Conservation (phyloP, 1,140 invertebrate species). For the Drosophila subpulchrella region DNA sequence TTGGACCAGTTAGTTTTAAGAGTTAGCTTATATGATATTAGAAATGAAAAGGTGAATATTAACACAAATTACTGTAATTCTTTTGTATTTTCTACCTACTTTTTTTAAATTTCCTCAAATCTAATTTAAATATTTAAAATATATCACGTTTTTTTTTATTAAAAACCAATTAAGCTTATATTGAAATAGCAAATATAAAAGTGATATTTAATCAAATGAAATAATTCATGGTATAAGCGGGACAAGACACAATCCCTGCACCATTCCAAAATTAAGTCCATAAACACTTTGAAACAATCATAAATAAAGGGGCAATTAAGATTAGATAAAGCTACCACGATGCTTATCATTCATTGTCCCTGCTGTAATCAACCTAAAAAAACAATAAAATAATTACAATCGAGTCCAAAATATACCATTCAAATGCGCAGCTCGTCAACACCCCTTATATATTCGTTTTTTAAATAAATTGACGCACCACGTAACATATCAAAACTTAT, state of each 20-base stretch:
- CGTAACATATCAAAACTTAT: too few relatives aligned
- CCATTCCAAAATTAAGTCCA: not conserved
- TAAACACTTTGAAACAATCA: not conserved
- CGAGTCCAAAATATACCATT: not conserved
- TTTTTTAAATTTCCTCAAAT: too few relatives aligned
- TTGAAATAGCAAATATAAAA: too few relatives aligned
- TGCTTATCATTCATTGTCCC: constrained; percentile 12
- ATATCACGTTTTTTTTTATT: too few relatives aligned
- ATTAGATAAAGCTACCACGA: constrained; percentile 17
- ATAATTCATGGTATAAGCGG: too few relatives aligned
- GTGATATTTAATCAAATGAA: too few relatives aligned
- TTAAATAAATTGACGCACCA: not conserved
- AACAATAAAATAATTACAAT: constrained; percentile 18
- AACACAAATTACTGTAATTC: too few relatives aligned
- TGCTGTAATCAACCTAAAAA: not conserved
- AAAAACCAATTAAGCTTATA: too few relatives aligned
- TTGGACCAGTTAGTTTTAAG: constrained; percentile 2
- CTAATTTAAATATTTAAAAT: too few relatives aligned
- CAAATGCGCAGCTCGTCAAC: not conserved
- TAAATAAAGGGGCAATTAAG: constrained; percentile 16
- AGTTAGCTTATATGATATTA: too few relatives aligned
- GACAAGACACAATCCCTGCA: not conserved
- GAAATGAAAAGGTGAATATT: too few relatives aligned
- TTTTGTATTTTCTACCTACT: too few relatives aligned
- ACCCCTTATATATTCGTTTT: not conserved